Percentiles rank a stretch among this genome's conserved stretches.
Conservation (phyloP, 2,797 vertebrate genomes). For the Manis javanica region DNA sequence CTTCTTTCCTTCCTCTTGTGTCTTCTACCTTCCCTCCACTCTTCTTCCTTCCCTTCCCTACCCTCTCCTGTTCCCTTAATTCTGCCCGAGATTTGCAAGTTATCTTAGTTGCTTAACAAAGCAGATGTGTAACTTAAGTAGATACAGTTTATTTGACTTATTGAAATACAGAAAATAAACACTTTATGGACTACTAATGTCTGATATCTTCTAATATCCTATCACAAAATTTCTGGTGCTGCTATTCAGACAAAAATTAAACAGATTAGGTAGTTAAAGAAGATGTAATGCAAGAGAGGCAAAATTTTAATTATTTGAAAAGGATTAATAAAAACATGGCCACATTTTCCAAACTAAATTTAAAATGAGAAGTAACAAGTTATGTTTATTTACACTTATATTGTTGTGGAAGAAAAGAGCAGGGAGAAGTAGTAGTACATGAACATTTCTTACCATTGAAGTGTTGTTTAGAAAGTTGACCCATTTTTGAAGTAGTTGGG, state of each 20-base stretch:
- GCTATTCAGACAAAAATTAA: not conserved
- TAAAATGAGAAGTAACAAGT: not conserved
- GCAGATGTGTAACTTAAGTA: not conserved
- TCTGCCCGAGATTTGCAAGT: not conserved
- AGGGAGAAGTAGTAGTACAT: not conserved
- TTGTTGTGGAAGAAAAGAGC: no score
- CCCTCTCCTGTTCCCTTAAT: not conserved
- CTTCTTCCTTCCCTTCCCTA: rapidly evolving
- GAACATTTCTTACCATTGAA: not conserved
- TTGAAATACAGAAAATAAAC: not conserved
- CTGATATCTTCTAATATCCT: not conserved
- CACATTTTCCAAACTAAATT: not conserved
- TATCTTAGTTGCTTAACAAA: not conserved
- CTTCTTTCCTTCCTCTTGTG: not conserved
- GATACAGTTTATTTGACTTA: not conserved
- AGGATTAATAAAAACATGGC: not conserved
- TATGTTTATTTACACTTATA: not conserved
- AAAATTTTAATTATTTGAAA: not conserved
- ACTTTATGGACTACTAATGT: not conserved
- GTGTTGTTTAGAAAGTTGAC: not conserved
- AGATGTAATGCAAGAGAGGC: not conserved
- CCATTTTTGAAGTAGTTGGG: not conserved
- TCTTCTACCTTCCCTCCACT: not conserved
- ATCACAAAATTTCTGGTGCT: not conserved
- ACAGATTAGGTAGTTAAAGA: not conserved